Evolutionary conservation across 2,797 vertebrate species (phyloP).

Genomic region (Hydrocynus forskahlii): DNA sequence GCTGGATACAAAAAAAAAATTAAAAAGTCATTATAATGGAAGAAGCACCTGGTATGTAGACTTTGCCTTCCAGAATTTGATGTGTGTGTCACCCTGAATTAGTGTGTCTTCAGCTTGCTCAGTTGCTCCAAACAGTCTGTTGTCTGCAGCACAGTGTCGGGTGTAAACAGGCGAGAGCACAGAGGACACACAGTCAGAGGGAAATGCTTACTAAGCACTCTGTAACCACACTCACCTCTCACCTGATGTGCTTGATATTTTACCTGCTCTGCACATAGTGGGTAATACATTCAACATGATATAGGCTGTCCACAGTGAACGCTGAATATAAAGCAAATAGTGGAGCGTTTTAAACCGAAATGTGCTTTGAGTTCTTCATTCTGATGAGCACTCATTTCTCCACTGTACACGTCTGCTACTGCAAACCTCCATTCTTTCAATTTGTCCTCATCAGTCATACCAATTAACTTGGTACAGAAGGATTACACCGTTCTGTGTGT

Average conservation of each 20-base stretch:
- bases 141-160: conserved; percentile 11
- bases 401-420: conserved; percentile 6
- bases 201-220: conserved; percentile 33
- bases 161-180: background rate
- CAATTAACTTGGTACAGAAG: conserved; percentile 48
- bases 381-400: conserved; percentile 20
- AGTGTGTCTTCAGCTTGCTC: conserved; percentile 21
- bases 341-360: conserved; percentile 19
- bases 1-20: too few relatives aligned
- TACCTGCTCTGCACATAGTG: conserved; percentile 1
- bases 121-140: conserved; percentile 38
- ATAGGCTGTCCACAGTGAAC: too few relatives aligned
- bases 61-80: too few relatives aligned
- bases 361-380: background rate
- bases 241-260: conserved; percentile 18
- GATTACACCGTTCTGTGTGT: conserved; percentile 49
- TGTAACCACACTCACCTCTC: background rate
- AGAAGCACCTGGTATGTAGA: too few relatives aligned
- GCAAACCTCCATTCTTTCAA: conserved; percentile 31
- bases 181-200: background rate
- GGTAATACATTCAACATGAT: background rate
- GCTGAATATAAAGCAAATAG: too few relatives aligned
- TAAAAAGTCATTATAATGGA: too few relatives aligned
- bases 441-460: conserved; percentile 56
- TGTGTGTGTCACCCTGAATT: too few relatives aligned